Evolutionary conservation across 2,888 invertebrate species (phyloP), one percentile per base, ranked within the genome.

Genomic region (Rhopalosiphum nymphaeae): DNA sequence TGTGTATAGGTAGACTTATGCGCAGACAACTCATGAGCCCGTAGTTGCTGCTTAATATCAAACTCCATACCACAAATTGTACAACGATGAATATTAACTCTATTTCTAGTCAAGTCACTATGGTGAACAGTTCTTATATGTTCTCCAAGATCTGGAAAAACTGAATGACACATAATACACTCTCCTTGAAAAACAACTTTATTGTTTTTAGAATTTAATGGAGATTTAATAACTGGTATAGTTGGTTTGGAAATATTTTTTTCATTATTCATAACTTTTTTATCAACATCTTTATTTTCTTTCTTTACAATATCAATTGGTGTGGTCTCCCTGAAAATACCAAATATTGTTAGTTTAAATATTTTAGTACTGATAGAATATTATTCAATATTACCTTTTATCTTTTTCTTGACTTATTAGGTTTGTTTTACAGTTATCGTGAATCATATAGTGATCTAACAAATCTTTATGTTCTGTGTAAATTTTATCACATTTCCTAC

Each of bases 111-210:
- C 3, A 90, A 61, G 16, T 90, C 86, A 86, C 42, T 67, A 49
- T 91, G 57, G 29, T 94, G 93, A 90, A 94, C 57, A 42, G 90
- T 94, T 91, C 13, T 85, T 44, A 94, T 36, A 53, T 94, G 93
- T 90, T 90, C 67, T 26, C 53, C 93, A 9, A 94, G 89, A 94
- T 94, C 93, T 26, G 85, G 86, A 90, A 91, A 94, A 61, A 94
- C 90, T 90, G 86, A 94, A 90, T 94, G 93, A 49, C 93, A 94
- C 61, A 91, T 86, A 36, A 94, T 94, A 36, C 93, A 94, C 42
- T 94, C 93, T 25, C 93, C 93, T 91, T 94, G 36, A 90, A 94
- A 94, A 86, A 94, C n/a, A 57, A 84, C 36, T 86, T 94, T 94
- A 49, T 25, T 49, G 44, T 90, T 94, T 94, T 94, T 90, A 85